Base-by-base conservation (phyloP, 2,888 invertebrate genomes). In the Drosophila ezoana region DNA sequence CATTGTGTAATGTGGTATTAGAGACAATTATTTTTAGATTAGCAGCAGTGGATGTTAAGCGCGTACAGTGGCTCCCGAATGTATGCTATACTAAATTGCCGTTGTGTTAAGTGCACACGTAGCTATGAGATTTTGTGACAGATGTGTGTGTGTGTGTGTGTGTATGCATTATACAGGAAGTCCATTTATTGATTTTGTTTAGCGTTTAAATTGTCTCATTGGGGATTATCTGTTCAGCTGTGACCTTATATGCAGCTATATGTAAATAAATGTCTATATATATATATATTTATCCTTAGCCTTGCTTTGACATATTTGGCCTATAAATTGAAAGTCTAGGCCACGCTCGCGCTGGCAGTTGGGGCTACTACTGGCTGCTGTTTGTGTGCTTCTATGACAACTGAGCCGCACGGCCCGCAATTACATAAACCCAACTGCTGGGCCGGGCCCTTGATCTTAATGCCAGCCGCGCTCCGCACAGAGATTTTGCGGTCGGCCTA, bases 191-290 rank as follows among this genome's bases (percentile, higher is more conserved):
- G 77, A 76, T 76, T 76, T 76, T 64, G 40, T n/a, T 71, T 59
- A 68, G 58, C 60, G 64, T 58, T 67, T 67, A 79, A 81, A 86
- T 59, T 72, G 83, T 65, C 71, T 82, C 81, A 82, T 71, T 82
- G 75, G 61, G 77, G 80, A 77, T 77, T 86, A 82, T 75, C 67
- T 59, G 54, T 48, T 69, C 49, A 28, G 47, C 47, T 28, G 45
- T 45, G 53, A 18, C 49, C 64, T 18, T 52, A 33, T 32, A 11
- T 33, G 20, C n/a, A 41, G 9, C 10, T 16, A 33, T 9, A 49
- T 35, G 28, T 18, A 23, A 3, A 28, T 4, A 18, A 32, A 37
- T n/a, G 9, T 20, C 10, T 28, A 3, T 52, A 9, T 47, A 16
- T 44, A 6, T 40, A 16, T 37, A 37, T 32, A 23, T 28, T 37